A percentile compares a stretch with the other conserved stretches of the same genome.
These are phyloP conservation scores for Eupithecia insigniata DNA, from an alignment of 2,888 invertebrate species.

Conservation along the genomic window DNA sequence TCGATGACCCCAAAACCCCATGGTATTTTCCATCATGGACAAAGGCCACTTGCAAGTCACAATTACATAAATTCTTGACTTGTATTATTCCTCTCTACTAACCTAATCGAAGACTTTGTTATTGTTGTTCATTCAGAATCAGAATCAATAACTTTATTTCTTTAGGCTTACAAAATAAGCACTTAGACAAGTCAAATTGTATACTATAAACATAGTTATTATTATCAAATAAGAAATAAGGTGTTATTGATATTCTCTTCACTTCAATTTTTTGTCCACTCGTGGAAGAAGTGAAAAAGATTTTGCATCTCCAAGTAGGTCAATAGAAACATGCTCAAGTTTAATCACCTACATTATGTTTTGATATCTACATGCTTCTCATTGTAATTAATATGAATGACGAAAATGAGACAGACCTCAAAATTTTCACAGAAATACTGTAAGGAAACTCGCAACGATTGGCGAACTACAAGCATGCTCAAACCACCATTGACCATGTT, in stretches of 20 bases:
- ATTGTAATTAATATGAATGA: not conserved
- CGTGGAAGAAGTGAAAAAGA: no score
- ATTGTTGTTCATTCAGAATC: not conserved
- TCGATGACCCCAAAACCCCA: not conserved
- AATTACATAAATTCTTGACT: not conserved
- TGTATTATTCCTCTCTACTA: not conserved
- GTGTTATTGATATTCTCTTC: no score
- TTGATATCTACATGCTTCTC: not conserved
- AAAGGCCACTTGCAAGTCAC: not conserved
- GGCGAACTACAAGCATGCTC: not conserved
- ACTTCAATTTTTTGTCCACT: no score
- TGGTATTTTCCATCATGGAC: constrained; percentile 1
- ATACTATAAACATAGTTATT: no score
- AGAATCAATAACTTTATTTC: no score
- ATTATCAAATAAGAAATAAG: no score
- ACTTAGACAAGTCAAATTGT: no score
- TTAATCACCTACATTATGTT: not conserved
- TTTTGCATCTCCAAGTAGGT: not conserved
- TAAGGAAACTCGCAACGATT: not conserved
- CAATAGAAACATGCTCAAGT: not conserved
- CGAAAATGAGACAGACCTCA: not conserved
- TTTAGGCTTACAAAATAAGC: no score
- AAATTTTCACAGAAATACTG: not conserved
- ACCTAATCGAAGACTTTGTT: not conserved
- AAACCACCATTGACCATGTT: not conserved